A percentile compares a stretch with the other conserved stretches of the same genome.
Conservation (phyloP, 1,140 invertebrate genomes). For the Notospermus geniculatus region DNA sequence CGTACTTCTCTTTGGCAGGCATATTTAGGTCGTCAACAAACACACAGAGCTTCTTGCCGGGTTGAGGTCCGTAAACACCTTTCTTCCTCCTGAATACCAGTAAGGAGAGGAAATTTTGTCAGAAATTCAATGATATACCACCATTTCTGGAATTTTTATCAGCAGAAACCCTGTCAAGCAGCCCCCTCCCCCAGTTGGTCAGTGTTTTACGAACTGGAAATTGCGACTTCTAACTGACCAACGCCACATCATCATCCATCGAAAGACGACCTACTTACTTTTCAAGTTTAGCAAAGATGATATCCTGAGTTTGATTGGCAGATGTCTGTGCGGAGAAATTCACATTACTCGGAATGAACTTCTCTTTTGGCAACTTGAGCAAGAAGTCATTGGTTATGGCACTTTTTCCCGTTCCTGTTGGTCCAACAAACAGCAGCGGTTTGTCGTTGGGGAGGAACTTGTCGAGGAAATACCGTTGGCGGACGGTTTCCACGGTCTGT, state of each 20-base stretch:
- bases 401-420: slow-evolving; percentile 54
- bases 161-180: no score
- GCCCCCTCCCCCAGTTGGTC: no score
- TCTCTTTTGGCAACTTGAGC: slow-evolving; percentile 46
- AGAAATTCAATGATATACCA: background rate
- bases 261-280: slow-evolving; percentile 30
- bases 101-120: background rate
- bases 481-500: slow-evolving; percentile 51
- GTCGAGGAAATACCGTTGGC: slow-evolving; percentile 50
- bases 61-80: slow-evolving; percentile 48
- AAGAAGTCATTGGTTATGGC: slow-evolving; percentile 55
- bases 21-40: slow-evolving; percentile 58
- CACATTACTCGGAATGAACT: slow-evolving; percentile 52
- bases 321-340: slow-evolving; percentile 57
- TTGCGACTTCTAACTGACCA: no score
- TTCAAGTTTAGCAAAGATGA: slow-evolving; percentile 54
- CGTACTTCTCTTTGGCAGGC: slow-evolving; percentile 56
- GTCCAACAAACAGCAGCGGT: slow-evolving; percentile 51
- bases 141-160: background rate
- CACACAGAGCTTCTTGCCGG: slow-evolving; percentile 47
- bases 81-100: slow-evolving; percentile 41
- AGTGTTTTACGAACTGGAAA: no score
- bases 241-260: no score
- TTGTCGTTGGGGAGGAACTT: slow-evolving; percentile 39
- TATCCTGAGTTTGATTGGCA: slow-evolving; percentile 54